Evolutionary conservation across 2,888 invertebrate species (phyloP), one percentile per base, ranked within the genome.

Genomic region (Lasius fuliginosus): DNA sequence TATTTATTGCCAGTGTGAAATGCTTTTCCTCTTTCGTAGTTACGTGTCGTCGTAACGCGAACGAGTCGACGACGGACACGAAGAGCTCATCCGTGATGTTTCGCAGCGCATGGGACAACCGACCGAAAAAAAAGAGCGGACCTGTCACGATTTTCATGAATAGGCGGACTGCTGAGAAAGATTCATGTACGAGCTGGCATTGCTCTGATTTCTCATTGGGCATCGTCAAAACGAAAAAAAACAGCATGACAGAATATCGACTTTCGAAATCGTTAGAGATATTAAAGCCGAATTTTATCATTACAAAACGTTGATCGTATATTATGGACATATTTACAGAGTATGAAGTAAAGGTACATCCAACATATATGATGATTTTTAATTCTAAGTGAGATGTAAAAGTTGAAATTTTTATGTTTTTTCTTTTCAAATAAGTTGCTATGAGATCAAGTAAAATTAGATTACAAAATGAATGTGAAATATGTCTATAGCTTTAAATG

Each of bases 1-100:
- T 90, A 90, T 90, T 90, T 90, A 90, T 90, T 89, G 90, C 89
- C 86, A 67, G 85, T 85, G 81, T 83, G 89, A 84, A 85, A 65
- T 87, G 88, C 87, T 85, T 87, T 85, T 89, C 85, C 83, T 85
- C 84, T 86, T 86, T 86, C 85, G 83, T 77, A 71, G 82, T 73
- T 62, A 42, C 81, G 56, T 60, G 62, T 83, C 85, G 83, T 74
- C 84, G 86, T 84, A 87, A 64, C 81, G 87, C 83, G 83, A 86
- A 85, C 82, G 84, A 88, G 83, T 85, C 82, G 85, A 77, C 88
- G 85, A 90, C 85, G 88, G 85, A 81, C 77, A 76, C 84, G 86
- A 84, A 86, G 90, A 88, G 87, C 85, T 88, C 90, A 85, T 82
- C 85, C 90, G 85, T 89, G 83, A 88, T 88, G 89, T 85, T 88